Evolutionary conservation across 2,888 invertebrate species (phyloP), one percentile per base, ranked within the genome.

Genomic region (Phyllotreta striolata): DNA sequence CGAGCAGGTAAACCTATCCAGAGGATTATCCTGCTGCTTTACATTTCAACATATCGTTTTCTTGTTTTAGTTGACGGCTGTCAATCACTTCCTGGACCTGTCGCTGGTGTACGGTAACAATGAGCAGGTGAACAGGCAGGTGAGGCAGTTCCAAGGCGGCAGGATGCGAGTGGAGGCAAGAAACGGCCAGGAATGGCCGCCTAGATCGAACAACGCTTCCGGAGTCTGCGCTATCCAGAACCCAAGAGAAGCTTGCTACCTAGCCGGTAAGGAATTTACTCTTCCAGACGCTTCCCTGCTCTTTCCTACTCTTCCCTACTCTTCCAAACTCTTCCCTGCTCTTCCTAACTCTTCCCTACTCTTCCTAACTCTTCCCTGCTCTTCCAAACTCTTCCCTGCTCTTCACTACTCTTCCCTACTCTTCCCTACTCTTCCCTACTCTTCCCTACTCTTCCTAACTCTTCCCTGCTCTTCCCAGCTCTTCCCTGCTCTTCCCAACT

Each of bases 31-130:
- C n/a, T n/a, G n/a, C n/a, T n/a, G n/a, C n/a, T n/a, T n/a, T n/a
- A n/a, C n/a, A n/a, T n/a, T n/a, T n/a, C n/a, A n/a, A n/a, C n/a
- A n/a, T n/a, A n/a, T n/a, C n/a, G n/a, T 62, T 76, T 78, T n/a
- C n/a, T n/a, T 1, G 41, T 41, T 46, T 8, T 73, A 91, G 90
- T 71, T 91, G 34, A 85, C 88, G 6, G 84, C 84, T 8, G 89
- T 91, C 0, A 90, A 91, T 37, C 88, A 89, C 8, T 92, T 82
- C 78, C 81, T 94, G 83, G 94, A 95, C 76, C 83, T 90, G 3
- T 94, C 94, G 0, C 80, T 91, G 38, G 90, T 94, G 1, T 95
- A 95, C 75, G 95, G 95, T 0, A 92, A 89, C 66, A 89, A 85
- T 2, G 84, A 85, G 9, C 82, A 85, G 40, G 87, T 90, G 66